Base-by-base conservation (phyloP, 2,797 vertebrate genomes). In the Scomberomorus guttatus region DNA sequence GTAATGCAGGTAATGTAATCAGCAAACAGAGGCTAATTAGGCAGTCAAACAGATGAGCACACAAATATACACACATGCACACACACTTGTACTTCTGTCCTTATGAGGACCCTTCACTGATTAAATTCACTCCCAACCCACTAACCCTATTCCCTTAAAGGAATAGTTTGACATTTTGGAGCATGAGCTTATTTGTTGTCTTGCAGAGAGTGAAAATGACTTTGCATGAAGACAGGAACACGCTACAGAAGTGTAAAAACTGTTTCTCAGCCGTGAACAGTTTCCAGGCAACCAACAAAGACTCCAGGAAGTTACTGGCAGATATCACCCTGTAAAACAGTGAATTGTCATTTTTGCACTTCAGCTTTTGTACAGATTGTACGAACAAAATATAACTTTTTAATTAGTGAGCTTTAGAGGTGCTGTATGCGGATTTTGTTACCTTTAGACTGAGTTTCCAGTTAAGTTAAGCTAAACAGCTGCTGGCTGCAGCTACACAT, bases 1-100 rank as follows among this genome's bases (percentile, higher is more conserved):
- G 64, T 67, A 75, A 74, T 80, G 65, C 66, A 84, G 63, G 65
- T 87, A 83, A 90, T 72, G 84, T 65, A 69, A 78, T 84, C 46
- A 29, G 92, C 80, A 85, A 87, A 92, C 84, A 79, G 67, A 81
- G 74, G 73, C 74, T 88, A 90, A 92, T 89, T 84, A 87, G 83
- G 81, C 83, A 86, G 84, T 73, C 76, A 87, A 88, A 90, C 52
- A 86, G 69, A 81, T 75, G 74, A 72, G 77, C 61, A 70, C 50
- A 76, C 72, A 70, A 18, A 25, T 24, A 74, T 17, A 22, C 63
- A 46, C 54, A 25, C 29, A 22, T 52, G 34, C 29, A 39, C 66
- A 59, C 6, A 1, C 39, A 14, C 54, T 25, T 46, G 34, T 46
- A 13, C 1, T 1, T 39, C 71, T 75, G 54, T 60, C 52, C 20